These are phyloP conservation scores for Stegastes partitus DNA, from an alignment of 2,113 vertebrate genomes.

Conservation along the genomic window DNA sequence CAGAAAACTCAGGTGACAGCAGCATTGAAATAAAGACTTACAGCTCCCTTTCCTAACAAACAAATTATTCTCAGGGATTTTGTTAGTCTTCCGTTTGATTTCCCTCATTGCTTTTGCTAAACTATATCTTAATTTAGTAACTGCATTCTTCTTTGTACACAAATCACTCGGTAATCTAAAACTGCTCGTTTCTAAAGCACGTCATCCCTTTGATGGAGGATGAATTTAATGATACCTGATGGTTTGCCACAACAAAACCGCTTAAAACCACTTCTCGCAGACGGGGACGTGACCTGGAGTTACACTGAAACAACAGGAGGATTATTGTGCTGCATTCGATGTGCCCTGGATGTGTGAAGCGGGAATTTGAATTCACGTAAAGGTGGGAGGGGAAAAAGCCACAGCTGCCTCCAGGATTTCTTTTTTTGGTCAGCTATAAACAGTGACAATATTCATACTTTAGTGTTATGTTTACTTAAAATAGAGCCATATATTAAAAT, in stretches of 20 bases:
- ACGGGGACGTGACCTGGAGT: conserved; percentile 10
- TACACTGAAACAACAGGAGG: conserved; percentile 1
- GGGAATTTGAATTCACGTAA: too few species aligned
- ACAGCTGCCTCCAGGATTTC: too few species aligned
- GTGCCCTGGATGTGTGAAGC: too few species aligned
- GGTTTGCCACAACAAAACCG: conserved; percentile 75
- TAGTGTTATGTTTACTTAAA: too few species aligned
- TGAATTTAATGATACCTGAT: conserved; percentile 66
- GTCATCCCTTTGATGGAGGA: conserved; percentile 45
- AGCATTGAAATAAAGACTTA: conserved; percentile 80
- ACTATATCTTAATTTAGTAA: conserved; percentile 64
- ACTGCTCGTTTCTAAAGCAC: conserved; percentile 55
- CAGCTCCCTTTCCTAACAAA: conserved; percentile 68
- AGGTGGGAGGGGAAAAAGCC: too few species aligned
- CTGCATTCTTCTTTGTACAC: conserved; percentile 72
- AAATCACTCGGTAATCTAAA: conserved; percentile 51
- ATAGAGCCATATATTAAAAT: too few species aligned
- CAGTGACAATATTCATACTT: too few species aligned
- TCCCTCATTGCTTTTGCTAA: conserved; percentile 66
- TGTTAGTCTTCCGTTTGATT: conserved; percentile 54
- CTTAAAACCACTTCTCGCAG: conserved; percentile 84
- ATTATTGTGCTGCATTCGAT: too few species aligned
- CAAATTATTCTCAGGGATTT: conserved; percentile 59
- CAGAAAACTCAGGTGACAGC: conserved; percentile 79
- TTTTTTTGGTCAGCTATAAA: too few species aligned